phyloP scores from a whole-genome alignment of 1,140 invertebrate genomes.

The Ephestia elutella region DNA sequence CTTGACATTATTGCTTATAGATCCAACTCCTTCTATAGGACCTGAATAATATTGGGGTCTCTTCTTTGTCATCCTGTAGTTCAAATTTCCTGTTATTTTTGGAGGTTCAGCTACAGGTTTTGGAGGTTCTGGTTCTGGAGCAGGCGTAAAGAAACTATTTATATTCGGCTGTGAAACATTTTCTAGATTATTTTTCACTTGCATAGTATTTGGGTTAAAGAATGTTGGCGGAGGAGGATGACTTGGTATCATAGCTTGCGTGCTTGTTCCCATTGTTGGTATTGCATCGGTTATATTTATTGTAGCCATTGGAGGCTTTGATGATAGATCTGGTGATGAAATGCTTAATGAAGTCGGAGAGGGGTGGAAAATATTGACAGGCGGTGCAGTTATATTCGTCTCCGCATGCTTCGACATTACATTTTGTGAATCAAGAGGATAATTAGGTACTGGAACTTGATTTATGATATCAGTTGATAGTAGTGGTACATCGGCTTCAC shows the following conservation, averaged over 20 bases:
- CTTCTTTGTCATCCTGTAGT: constrained; percentile 63
- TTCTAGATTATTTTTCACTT: constrained; percentile 7
- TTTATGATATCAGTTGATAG: too few species aligned
- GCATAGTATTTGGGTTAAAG: constrained; percentile 12
- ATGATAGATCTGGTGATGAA: background rate
- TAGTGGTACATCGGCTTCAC: too few species aligned
- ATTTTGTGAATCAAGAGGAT: background rate
- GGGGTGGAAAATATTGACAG: background rate
- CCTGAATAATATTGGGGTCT: constrained; percentile 68
- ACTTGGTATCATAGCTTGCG: background rate
- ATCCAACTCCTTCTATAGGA: constrained; percentile 62
- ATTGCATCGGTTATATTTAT: background rate
- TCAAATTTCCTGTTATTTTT: constrained; percentile 43
- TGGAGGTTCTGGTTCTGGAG: constrained; percentile 18
- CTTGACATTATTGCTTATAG: constrained; percentile 57
- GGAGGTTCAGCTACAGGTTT: constrained; percentile 46
- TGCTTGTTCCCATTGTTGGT: background rate
- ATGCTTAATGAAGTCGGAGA: background rate
- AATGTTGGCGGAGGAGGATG: constrained; percentile 15
- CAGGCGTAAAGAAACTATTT: background rate
- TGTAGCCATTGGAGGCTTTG: background rate
- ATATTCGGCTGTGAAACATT: constrained; percentile 11
- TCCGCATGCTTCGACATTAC: background rate
- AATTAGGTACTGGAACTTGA: too few species aligned
- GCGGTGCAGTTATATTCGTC: background rate